A percentile compares a stretch with the other conserved stretches of the same genome.
phyloP scores from a whole-genome alignment of 23 tunicate species.

The Styela clava region DNA sequence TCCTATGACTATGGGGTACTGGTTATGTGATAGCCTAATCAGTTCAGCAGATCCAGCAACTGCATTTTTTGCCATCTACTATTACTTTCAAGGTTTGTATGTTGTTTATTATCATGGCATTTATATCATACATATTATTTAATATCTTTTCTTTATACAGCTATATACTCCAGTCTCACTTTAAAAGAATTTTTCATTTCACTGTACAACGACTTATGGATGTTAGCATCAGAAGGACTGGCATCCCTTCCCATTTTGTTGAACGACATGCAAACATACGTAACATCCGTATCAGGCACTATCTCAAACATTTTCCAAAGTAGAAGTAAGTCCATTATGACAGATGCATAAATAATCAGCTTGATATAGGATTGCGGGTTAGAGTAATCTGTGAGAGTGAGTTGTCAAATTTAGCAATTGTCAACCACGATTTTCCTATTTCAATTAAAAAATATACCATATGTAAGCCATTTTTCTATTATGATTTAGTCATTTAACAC shows the following conservation, averaged over 20 bases:
- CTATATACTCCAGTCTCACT: not conserved
- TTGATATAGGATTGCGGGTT: too few relatives aligned
- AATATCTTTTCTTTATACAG: too few relatives aligned
- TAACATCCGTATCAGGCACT: too few relatives aligned
- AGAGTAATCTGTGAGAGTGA: too few relatives aligned
- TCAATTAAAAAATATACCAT: too few relatives aligned
- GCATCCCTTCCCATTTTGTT: not conserved
- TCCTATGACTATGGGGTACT: constrained; percentile 39
- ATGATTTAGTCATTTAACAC: too few relatives aligned
- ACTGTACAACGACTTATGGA: not conserved
- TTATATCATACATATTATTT: too few relatives aligned
- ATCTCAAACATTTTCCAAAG: not conserved
- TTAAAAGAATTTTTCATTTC: not conserved
- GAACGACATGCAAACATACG: not conserved
- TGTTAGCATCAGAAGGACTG: not conserved
- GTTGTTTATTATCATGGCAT: too few relatives aligned
- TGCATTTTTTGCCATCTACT: constrained; percentile 11
- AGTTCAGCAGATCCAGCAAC: constrained; percentile 23
- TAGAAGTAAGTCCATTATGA: not conserved
- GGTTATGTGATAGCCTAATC: constrained; percentile 29
- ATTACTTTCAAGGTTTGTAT: constrained; percentile 35
- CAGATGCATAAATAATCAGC: too few relatives aligned
- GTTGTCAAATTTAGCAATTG: too few relatives aligned
- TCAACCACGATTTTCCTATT: too few relatives aligned
- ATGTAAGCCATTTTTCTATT: too few relatives aligned